Evolutionary conservation across 2,113 vertebrate genomes (phyloP).

Genomic region (Pituophis catenifer): DNA sequence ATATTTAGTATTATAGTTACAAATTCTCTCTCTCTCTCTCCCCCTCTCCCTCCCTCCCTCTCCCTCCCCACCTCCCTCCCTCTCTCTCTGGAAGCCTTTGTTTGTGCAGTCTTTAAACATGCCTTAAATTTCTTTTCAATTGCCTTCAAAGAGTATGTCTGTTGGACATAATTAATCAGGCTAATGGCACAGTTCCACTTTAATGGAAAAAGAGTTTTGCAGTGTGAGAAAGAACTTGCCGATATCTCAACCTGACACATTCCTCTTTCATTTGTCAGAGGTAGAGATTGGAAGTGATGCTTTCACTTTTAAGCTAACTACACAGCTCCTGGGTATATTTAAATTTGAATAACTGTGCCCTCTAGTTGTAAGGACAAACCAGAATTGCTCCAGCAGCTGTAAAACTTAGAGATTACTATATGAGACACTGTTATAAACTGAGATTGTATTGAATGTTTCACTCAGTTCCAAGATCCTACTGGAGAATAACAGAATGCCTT

Average conservation of each 20-base stretch:
- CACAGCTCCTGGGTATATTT: not conserved
- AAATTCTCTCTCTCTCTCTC: accelerated
- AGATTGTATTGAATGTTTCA: not conserved
- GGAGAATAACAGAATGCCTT: not conserved
- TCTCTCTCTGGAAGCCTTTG: not conserved
- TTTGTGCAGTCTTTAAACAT: not conserved
- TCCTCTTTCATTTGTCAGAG: not conserved
- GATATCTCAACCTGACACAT: not conserved
- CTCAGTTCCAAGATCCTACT: not conserved
- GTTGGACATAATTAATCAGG: not conserved
- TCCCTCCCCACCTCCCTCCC: not conserved
- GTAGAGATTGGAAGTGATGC: not conserved
- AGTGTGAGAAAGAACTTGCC: not conserved
- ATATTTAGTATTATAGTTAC: not conserved
- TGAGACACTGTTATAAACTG: not conserved
- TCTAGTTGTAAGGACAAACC: not conserved
- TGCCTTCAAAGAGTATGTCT: not conserved
- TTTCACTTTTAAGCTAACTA: not conserved
- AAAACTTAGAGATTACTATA: not conserved
- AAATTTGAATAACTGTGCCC: not conserved
- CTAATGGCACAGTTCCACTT: not conserved
- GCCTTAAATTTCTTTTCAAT: not conserved
- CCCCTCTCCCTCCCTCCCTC: not conserved
- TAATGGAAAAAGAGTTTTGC: not conserved
- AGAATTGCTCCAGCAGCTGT: not conserved